Percentiles rank a stretch among this genome's conserved stretches.
Evolutionary conservation across 2,113 vertebrate species (phyloP).

Genomic region (Gadus chalcogrammus): DNA sequence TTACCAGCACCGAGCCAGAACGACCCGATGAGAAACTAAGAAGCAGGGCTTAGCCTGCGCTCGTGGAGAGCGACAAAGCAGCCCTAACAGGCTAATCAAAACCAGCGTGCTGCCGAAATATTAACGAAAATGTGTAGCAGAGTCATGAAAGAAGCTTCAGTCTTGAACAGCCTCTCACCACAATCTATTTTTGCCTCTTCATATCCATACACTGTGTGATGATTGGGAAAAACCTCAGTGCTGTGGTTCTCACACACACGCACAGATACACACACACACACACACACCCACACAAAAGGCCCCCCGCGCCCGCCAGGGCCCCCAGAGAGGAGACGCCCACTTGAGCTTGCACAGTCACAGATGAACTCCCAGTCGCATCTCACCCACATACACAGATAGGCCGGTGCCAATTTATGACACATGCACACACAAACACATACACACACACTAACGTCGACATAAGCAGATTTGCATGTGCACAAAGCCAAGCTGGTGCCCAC

Average conservation of each 20-base stretch:
- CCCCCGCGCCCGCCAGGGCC: conserved; percentile 16
- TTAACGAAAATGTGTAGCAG: conserved; percentile 68
- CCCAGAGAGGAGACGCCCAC: conserved; percentile 51
- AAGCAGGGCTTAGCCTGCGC: conserved; percentile 47
- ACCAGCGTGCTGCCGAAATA: conserved; percentile 55
- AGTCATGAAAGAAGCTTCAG: conserved; percentile 67
- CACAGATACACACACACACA: neutral
- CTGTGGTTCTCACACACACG: conserved; percentile 23
- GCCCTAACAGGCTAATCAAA: conserved; percentile 65
- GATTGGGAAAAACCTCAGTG: conserved; percentile 52
- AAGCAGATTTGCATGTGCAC: neutral
- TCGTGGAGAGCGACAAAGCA: conserved; percentile 32
- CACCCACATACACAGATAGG: conserved; percentile 26
- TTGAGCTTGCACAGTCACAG: conserved; percentile 27
- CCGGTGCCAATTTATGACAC: conserved; percentile 30
- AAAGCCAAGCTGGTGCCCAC: neutral
- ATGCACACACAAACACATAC: conserved; percentile 2
- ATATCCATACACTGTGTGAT: conserved; percentile 63
- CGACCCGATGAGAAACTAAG: conserved; percentile 58
- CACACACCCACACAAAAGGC: neutral
- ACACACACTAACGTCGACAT: neutral
- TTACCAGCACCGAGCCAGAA: conserved; percentile 60
- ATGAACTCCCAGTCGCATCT: conserved; percentile 23
- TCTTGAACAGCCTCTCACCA: conserved; percentile 52
- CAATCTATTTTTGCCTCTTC: conserved; percentile 67